Percentiles rank a stretch among this genome's conserved stretches.
Conservation (phyloP, 2,888 invertebrate genomes). For the Penaeus monodon region DNA sequence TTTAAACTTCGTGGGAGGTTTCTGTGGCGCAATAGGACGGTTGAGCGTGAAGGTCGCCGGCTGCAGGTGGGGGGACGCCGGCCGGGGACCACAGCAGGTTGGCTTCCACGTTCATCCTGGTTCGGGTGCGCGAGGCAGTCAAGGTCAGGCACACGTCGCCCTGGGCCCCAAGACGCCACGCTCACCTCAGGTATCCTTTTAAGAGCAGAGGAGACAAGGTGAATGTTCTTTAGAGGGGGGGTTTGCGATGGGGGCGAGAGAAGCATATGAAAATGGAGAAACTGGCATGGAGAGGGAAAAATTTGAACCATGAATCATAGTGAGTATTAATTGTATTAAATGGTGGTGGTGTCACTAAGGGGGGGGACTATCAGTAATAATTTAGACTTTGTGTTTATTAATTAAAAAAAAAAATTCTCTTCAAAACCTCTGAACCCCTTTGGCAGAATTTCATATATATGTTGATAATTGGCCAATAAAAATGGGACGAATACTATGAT, state of each 20-base stretch:
- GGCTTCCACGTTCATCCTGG: conserved; percentile 65
- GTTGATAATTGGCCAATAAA: no score
- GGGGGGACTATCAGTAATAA: no score
- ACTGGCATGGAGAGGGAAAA: neutral
- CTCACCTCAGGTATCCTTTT: conserved; percentile 72
- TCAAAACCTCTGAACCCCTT: no score
- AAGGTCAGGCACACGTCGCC: conserved; percentile 68
- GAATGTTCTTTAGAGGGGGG: neutral
- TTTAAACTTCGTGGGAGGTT: conserved; percentile 70
- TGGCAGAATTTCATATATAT: no score
- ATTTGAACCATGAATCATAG: neutral
- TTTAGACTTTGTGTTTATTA: no score
- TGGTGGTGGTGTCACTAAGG: no score
- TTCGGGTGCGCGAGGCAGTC: conserved; percentile 67
- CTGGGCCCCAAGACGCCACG: conserved; percentile 71
- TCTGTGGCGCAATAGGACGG: conserved; percentile 71
- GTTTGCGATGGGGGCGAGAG: neutral
- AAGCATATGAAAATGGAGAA: neutral
- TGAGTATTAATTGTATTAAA: neutral
- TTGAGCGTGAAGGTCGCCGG: conserved; percentile 71
- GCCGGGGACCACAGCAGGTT: conserved; percentile 71
- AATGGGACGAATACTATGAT: no score
- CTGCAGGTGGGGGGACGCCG: conserved; percentile 70
- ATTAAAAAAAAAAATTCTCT: no score
- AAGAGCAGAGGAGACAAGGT: neutral